Conservation (phyloP, 2,888 invertebrate species). For the Nebria brevicollis region DNA sequence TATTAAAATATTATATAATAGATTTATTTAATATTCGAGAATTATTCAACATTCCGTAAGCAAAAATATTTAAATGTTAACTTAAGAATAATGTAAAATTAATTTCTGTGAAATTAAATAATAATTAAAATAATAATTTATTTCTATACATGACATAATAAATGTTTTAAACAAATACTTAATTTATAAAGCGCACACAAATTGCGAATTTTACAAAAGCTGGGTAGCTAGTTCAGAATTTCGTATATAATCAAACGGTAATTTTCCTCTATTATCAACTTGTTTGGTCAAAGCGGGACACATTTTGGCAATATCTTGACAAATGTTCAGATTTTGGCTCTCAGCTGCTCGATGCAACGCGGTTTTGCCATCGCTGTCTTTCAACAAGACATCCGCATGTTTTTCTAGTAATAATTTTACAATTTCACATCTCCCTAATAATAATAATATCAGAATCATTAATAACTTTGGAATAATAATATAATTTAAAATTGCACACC, state of each 20-base stretch:
- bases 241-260: constrained; percentile 43
- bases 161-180: neutral
- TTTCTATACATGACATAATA: neutral
- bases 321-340: constrained; percentile 65
- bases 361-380: constrained; percentile 84
- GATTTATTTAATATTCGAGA: neutral
- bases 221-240: constrained; percentile 33
- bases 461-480: neutral
- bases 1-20: neutral
- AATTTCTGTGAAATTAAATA: neutral
- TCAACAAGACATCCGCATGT: constrained; percentile 71
- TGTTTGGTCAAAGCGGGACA: constrained; percentile 59
- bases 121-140: neutral
- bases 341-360: constrained; percentile 80
- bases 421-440: constrained; percentile 71
- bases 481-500: constrained; percentile 60
- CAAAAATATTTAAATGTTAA: too few species aligned
- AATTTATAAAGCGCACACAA: neutral
- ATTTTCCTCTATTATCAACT: constrained; percentile 49
- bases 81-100: neutral
- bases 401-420: constrained; percentile 73
- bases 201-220: constrained; percentile 38
- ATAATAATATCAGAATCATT: neutral
- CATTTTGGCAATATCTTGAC: constrained; percentile 61
- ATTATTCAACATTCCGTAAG: too few species aligned